Evolutionary conservation across 2,113 vertebrate genomes (phyloP).

Genomic region (Chrysochloris asiatica): DNA sequence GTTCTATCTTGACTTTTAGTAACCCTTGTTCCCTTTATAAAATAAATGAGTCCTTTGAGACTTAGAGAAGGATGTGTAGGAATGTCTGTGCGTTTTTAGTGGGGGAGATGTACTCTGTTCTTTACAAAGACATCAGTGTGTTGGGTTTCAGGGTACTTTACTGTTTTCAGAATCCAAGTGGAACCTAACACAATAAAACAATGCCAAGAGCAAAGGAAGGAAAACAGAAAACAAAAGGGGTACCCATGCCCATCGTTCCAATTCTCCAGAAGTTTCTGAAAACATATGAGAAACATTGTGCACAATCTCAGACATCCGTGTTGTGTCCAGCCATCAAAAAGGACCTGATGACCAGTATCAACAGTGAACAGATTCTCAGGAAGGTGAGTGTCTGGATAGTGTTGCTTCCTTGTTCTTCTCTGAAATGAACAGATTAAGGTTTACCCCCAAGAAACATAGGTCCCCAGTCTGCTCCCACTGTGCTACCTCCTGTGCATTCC

Average conservation of each 20-base stretch:
- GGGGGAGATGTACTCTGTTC: background rate
- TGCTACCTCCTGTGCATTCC: background rate
- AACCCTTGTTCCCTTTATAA: background rate
- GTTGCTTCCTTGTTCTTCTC: background rate
- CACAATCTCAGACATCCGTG: background rate
- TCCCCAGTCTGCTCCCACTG: background rate
- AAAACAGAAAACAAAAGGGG: conserved; percentile 21
- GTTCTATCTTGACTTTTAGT: background rate
- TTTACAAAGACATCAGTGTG: background rate
- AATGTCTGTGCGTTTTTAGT: background rate
- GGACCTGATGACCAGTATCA: conserved; percentile 57
- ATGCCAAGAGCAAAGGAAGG: conserved; percentile 56
- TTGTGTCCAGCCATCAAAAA: conserved; percentile 53
- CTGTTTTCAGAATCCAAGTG: conserved; percentile 15
- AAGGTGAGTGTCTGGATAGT: conserved; percentile 32
- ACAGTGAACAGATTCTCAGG: conserved; percentile 18
- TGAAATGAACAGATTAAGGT: background rate
- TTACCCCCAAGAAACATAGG: background rate
- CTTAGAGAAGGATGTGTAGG: background rate
- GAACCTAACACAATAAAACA: background rate
- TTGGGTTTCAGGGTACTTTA: conserved; percentile 31
- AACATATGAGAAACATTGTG: conserved; percentile 31
- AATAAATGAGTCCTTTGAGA: background rate
- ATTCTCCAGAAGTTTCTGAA: conserved; percentile 59
- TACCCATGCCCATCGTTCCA: background rate